Evolutionary conservation across 2,113 vertebrate species (phyloP), one percentile per base, ranked within the genome.

Genomic region (Peucedramus taeniatus): DNA sequence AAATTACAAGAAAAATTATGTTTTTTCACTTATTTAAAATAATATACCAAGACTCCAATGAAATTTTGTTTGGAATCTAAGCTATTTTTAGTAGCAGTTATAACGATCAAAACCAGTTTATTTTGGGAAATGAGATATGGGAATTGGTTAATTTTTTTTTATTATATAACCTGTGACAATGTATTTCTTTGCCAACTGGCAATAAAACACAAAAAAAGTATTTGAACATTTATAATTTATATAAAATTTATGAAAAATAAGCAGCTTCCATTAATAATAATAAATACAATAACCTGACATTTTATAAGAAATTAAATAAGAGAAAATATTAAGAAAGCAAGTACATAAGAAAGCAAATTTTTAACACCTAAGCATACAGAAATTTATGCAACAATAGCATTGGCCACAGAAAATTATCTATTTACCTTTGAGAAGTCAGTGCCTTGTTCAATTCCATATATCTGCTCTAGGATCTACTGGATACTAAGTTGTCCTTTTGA

Each of bases 21-120:
- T 4, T 7, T 35, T 71, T 54, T 56, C 7, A 31, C 2, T 45
- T 60, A 6, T 69, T 69, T 51, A n/a, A 78, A 72, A 49, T 26
- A 72, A 66, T 23, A 31, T 5, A 21, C 2, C 33, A 50, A 45
- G 18, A 10, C 4, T 60, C 15, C 6, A n/a, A 15, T 27, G 16
- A 11, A 5, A 51, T 74, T 40, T 49, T 78, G 0, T 65, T 81
- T 78, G 7, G 8, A 35, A 64, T 17, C 1, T 12, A 51, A 7
- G 7, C 3, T 51, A n/a, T 51, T 65, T 75, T 33, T 42, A 42
- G 4, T 11, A 71, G 26, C 2, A 83, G 3, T 26, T 61, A 20
- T 20, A 53, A 35, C 1, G 2, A 54, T 2, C 1, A 54, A 83
- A n/a, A n/a, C 5, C 0, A 20, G 0, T 7, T 15, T 59, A 1